Evolutionary conservation across 1,140 invertebrate genomes (phyloP).

Genomic region (Cheumatopsyche charites): DNA sequence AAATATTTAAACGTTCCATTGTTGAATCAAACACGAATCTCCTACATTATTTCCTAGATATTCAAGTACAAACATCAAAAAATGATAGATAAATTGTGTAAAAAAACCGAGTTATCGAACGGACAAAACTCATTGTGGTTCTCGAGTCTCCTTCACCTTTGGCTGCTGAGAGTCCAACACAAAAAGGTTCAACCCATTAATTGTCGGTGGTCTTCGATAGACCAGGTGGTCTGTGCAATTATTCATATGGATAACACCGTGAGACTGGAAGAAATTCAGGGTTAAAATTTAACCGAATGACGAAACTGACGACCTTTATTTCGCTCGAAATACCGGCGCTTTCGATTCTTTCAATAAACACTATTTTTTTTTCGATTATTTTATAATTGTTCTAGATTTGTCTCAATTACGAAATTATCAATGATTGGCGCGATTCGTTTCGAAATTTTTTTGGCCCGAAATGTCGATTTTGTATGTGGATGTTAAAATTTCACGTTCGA

Average conservation of each 20-base stretch:
- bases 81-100: not conserved
- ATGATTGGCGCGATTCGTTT: no score
- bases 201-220: not conserved
- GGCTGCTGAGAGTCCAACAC: not conserved
- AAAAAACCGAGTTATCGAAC: not conserved
- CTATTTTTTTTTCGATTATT: no score
- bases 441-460: no score
- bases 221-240: conserved; percentile 6
- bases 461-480: no score
- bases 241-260: not conserved
- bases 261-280: not conserved
- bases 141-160: conserved; percentile 22
- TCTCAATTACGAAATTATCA: no score
- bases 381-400: no score
- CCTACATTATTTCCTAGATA: conserved; percentile 1
- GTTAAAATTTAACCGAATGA: conserved; percentile 5
- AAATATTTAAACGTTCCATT: not conserved
- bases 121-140: no score
- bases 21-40: not conserved
- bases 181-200: conserved; percentile 2
- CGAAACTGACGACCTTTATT: not conserved
- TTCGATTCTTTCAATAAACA: no score
- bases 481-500: no score
- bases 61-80: not conserved
- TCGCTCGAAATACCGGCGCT: no score